Evolutionary conservation across 2,113 vertebrate species (phyloP), one percentile per base, ranked within the genome.

Genomic region (Cettia cetti): DNA sequence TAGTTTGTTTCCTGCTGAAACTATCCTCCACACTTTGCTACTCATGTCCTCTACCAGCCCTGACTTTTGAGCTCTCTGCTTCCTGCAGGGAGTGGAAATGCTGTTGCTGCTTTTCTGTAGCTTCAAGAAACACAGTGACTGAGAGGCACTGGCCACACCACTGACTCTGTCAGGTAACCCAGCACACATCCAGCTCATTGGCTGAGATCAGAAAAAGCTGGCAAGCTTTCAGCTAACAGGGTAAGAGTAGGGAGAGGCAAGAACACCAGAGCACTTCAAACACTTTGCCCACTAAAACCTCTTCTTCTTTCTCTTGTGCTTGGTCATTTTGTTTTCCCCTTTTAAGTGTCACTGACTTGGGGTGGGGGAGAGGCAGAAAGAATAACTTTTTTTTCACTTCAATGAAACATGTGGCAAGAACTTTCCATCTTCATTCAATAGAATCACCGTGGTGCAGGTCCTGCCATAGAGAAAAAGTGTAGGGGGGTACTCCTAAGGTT

Each of bases 381-480:
- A 80, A 11, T 9, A 26, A 9, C 0, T 37, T 44, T 49, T 76
- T 60, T 86, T 92, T 71, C 14, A 50, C 15, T 61, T 22, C 31
- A 24, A 3, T 87, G 37, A 72, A 80, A 82, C 0, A 0, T 9
- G 4, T 69, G n/a, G 45, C 0, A 0, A 92, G n/a, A 92, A 54
- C 30, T 75, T 89, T 57, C 24, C 26, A 49, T 27, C 21, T 77
- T 47, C 22, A 61, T 44, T 26, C 65, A 45, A 9, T 8, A 39
- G 2, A 24, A 53, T 24, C 59, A 56, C 31, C 3, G 19, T 9
- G 45, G 27, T 1, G 3, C 1, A 2, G 21, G 44, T 61, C 54
- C 54, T 74, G 39, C 33, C 22, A 10, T 6, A 59, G 49, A 14
- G 13, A 64, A 76, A 72, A 76, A 13, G 11, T 13, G 7, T 9